phyloP scores from a whole-genome alignment of 2,113 vertebrate species.

The Ondatra zibethicus region DNA sequence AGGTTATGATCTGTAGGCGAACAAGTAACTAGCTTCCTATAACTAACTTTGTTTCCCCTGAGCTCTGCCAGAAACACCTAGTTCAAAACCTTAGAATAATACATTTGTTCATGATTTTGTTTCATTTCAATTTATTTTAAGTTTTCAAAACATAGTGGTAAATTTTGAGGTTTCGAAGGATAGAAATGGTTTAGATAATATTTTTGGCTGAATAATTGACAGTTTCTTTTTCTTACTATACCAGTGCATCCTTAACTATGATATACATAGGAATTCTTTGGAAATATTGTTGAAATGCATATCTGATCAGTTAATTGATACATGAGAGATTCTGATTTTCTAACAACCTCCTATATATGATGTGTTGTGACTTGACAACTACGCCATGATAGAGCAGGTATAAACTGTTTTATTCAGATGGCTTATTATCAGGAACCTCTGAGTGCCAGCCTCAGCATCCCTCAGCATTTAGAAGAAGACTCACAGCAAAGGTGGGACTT shows the following conservation, averaged over 20 bases:
- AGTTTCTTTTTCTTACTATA: not conserved
- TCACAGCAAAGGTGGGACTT: accelerated
- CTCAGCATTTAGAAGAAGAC: too few relatives aligned
- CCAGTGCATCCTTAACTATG: not conserved
- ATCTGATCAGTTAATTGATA: not conserved
- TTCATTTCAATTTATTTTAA: not conserved
- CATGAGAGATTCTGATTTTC: not conserved
- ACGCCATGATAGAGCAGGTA: not conserved
- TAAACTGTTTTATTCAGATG: not conserved
- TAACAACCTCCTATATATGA: not conserved
- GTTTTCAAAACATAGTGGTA: not conserved
- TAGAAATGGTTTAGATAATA: not conserved
- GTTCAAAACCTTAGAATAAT: not conserved
- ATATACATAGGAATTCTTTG: not conserved
- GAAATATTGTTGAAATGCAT: not conserved
- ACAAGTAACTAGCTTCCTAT: not conserved
- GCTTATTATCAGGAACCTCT: not conserved
- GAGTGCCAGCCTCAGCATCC: too few relatives aligned
- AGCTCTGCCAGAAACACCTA: not conserved
- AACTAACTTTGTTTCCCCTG: constrained; percentile 5
- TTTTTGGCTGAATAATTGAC: not conserved
- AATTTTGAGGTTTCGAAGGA: not conserved
- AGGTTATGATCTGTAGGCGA: not conserved
- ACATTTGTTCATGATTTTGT: not conserved
- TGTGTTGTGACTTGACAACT: not conserved